phyloP scores from a whole-genome alignment of 1,140 invertebrate genomes.

The Ooceraea biroi region DNA sequence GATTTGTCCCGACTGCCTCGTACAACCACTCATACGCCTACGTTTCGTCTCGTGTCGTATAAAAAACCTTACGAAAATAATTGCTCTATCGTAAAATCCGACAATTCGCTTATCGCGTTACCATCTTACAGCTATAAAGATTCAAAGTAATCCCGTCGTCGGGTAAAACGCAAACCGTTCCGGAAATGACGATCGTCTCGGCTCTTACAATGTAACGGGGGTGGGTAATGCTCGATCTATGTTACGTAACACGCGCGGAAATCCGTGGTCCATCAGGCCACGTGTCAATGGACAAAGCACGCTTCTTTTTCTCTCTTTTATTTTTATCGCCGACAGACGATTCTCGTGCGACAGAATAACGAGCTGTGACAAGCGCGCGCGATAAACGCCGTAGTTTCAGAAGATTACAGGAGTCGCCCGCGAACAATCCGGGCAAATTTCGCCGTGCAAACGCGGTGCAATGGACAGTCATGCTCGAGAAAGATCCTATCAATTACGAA shows the following conservation, averaged over 20 bases:
- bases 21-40: constrained; percentile 54
- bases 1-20: constrained; percentile 60
- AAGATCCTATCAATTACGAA: constrained; percentile 17
- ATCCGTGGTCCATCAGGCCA: constrained; percentile 34
- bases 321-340: constrained; percentile 24
- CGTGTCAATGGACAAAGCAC: constrained; percentile 13
- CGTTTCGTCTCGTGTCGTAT: constrained; percentile 68
- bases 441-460: neutral
- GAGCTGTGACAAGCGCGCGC: neutral
- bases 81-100: constrained; percentile 76
- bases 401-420: constrained; percentile 7
- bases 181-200: neutral
- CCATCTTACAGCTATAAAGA: constrained; percentile 60
- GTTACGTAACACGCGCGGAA: neutral
- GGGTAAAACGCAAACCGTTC: neutral
- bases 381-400: constrained; percentile 7
- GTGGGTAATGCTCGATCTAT: neutral
- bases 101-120: constrained; percentile 52
- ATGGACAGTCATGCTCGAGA: constrained; percentile 8
- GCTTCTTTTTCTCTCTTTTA: neutral
- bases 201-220: constrained; percentile 15
- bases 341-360: constrained; percentile 1
- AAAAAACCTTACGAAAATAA: constrained; percentile 82
- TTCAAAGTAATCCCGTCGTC: constrained; percentile 23
- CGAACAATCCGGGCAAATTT: constrained; percentile 2